Evolutionary conservation across 1,140 invertebrate genomes (phyloP), one percentile per base, ranked within the genome.

Genomic region (Limonius californicus): DNA sequence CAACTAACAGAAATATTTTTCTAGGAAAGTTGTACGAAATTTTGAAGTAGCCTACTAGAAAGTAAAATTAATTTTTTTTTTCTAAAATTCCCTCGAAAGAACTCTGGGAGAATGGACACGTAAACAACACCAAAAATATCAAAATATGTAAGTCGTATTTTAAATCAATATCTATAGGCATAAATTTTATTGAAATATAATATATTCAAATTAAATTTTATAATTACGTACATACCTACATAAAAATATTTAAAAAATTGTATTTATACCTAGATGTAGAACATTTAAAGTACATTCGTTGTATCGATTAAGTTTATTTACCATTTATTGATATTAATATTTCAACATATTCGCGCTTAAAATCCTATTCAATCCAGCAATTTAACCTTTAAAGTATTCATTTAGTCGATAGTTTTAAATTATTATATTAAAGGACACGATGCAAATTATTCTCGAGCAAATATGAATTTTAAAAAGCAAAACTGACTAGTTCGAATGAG

Each of bases 201-300:
- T 50, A 50, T 50, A 50, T 50, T 50, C 45, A 50, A 50, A 50
- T 18, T 50, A 50, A 50, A 50, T 50, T 50, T 50, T 50, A 50
- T 50, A 50, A 50, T 18, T 50, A 50, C 27, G 11, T 45, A 45
- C 43, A 45, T 45, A 45, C 43, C 16, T 19, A 45, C 42, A n/a
- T 18, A 45, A 45, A 39, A 39, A 21, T 11, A 50, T 50, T 19
- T 50, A 19, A 19, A 50, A 50, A 50, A 50, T 6, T 50, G 45
- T 50, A 50, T 50, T 50, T 50, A 50, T 50, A 50, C 45, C 15
- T 50, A 50, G 45, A 50, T 50, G 45, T 50, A 50, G 45, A 50
- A 39, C 20, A 21, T 50, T 50, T 18, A 50, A 39, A 9, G n/a
- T 39, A 39, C 45, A 50, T 50, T 50, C 16, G 45, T 50, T 50